Conservation (phyloP, 2,888 invertebrate species). For the Napeogenes sylphis region DNA sequence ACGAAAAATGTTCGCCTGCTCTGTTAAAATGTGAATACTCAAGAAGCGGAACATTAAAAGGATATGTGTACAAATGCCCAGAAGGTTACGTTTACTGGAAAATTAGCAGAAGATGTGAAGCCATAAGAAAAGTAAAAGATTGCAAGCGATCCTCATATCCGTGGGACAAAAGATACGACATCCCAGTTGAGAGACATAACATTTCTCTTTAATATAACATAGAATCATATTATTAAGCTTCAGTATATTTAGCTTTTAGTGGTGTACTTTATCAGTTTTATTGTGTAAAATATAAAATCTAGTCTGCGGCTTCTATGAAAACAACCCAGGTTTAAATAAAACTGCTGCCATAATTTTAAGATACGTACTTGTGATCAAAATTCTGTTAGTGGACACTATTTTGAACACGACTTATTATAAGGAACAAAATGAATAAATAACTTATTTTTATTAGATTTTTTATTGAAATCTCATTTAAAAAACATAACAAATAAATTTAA, state of each 20-base stretch:
- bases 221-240: not conserved
- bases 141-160: constrained; percentile 71
- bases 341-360: constrained; percentile 59
- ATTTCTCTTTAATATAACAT: constrained; percentile 52
- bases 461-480: constrained; percentile 26
- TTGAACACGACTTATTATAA: constrained; percentile 61
- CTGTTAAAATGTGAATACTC: constrained; percentile 83
- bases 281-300: constrained; percentile 31
- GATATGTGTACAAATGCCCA: constrained; percentile 87
- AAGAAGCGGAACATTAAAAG: constrained; percentile 76
- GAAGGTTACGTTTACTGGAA: constrained; percentile 86
- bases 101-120: constrained; percentile 86
- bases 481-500: constrained; percentile 28
- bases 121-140: constrained; percentile 76
- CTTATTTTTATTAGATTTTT: constrained; percentile 37
- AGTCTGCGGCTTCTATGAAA: constrained; percentile 29
- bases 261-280: constrained; percentile 4
- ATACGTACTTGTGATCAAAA: constrained; percentile 65
- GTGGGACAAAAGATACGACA: constrained; percentile 73
- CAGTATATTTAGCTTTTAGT: not conserved
- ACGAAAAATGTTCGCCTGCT: constrained; percentile 81
- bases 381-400: constrained; percentile 59
- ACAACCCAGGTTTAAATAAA: constrained; percentile 24
- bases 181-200: constrained; percentile 76
- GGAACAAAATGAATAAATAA: constrained; percentile 42